Evolutionary conservation across 2,113 vertebrate genomes (phyloP).

Genomic region (Telmatochromis bifrenatus): DNA sequence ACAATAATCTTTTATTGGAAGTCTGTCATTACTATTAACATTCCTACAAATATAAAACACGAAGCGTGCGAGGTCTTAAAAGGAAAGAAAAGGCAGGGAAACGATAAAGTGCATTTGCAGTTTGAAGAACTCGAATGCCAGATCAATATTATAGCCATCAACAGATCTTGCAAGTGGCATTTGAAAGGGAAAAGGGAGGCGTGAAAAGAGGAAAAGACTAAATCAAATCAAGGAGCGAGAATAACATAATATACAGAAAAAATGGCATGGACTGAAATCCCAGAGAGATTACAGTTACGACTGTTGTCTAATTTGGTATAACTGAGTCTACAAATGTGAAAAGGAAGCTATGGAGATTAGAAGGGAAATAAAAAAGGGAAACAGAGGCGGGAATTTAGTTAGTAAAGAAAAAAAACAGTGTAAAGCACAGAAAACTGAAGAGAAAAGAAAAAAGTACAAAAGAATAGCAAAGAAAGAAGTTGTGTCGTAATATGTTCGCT

Average conservation of each 20-base stretch:
- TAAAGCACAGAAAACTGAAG: fast-evolving
- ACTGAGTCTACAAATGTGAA: neutral
- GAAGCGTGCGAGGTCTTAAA: fast-evolving
- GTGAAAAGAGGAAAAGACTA: neutral
- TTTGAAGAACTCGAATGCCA: neutral
- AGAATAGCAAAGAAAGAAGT: neutral
- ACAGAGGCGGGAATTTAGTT: neutral
- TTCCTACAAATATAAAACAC: neutral
- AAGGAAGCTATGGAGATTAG: neutral
- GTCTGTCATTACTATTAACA: neutral
- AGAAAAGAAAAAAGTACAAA: neutral
- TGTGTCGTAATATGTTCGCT: neutral
- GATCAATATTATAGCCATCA: neutral
- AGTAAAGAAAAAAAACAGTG: neutral
- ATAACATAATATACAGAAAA: neutral
- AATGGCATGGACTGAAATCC: neutral
- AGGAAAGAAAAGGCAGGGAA: neutral
- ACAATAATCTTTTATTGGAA: neutral
- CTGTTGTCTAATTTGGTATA: neutral
- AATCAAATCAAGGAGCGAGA: neutral
- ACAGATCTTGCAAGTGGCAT: neutral
- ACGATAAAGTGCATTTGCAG: neutral
- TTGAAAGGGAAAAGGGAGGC: neutral
- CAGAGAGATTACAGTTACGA: neutral
- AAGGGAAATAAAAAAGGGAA: neutral